These are phyloP conservation scores for Limnephilus lunatus DNA, from an alignment of 2,888 invertebrate genomes.

Conservation along the genomic window DNA sequence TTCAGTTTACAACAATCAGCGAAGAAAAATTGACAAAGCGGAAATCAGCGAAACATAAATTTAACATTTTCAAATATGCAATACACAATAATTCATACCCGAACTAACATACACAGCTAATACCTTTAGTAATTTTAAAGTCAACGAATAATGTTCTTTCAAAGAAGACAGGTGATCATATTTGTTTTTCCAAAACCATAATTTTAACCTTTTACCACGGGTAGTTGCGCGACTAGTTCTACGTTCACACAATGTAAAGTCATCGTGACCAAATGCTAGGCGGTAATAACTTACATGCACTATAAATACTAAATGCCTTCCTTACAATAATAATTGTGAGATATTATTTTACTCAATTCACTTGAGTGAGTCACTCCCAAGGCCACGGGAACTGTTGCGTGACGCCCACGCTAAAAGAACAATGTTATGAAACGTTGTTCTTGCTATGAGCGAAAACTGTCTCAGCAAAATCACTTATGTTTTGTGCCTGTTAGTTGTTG, in stretches of 20 bases:
- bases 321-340: constrained; percentile 2
- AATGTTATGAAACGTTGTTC: constrained; percentile 28
- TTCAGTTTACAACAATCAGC: no score
- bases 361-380: constrained; percentile 43
- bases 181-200: background rate
- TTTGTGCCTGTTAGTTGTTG: background rate
- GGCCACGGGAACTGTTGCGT: constrained; percentile 44
- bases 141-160: background rate
- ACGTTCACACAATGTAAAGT: background rate
- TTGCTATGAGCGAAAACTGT: background rate
- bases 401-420: constrained; percentile 26
- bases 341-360: constrained; percentile 15
- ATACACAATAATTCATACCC: no score
- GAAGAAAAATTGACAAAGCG: no score
- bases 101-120: no score
- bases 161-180: background rate
- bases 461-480: background rate
- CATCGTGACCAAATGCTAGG: background rate
- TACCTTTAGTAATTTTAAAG: background rate
- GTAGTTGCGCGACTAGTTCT: background rate
- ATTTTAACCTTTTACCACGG: background rate
- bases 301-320: constrained; percentile 2
- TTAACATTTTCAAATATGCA: no score
- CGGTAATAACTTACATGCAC: constrained; percentile 2
- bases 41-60: no score